phyloP scores from a whole-genome alignment of 2,797 vertebrate genomes.

The Garrulus glandarius region DNA sequence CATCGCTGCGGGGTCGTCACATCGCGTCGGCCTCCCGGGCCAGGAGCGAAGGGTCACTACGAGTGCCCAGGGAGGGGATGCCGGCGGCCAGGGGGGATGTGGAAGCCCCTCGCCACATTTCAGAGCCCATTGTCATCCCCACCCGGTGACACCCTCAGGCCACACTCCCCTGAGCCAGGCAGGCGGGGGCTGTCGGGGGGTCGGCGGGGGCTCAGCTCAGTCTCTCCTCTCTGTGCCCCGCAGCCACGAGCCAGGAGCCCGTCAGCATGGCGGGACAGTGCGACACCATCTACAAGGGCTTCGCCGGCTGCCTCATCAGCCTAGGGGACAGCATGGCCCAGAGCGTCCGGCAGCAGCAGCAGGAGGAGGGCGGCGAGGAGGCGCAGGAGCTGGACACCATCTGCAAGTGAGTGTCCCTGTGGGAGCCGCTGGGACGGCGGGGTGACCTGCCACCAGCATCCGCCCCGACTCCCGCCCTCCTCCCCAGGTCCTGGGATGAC shows the following conservation, averaged over 20 bases:
- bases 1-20: accelerated
- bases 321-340: slow-evolving; percentile 89
- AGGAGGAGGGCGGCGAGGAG: slow-evolving; percentile 73
- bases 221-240: background rate
- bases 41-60: accelerated
- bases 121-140: background rate
- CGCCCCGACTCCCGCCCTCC: background rate
- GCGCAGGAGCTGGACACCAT: slow-evolving; percentile 87
- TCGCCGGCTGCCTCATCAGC: slow-evolving; percentile 90
- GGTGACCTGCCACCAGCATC: background rate
- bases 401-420: slow-evolving; percentile 82
- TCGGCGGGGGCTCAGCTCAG: accelerated
- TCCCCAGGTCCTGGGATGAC: slow-evolving; percentile 88
- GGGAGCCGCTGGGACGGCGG: background rate
- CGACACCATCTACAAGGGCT: slow-evolving; percentile 92
- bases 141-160: background rate
- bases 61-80: background rate
- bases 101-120: background rate
- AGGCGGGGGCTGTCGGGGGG: accelerated
- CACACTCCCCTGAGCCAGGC: background rate
- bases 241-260: slow-evolving; percentile 52
- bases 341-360: slow-evolving; percentile 74
- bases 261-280: slow-evolving; percentile 78
- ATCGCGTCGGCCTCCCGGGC: accelerated
- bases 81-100: accelerated